phyloP scores from a whole-genome alignment of 2,888 invertebrate species.

The Ceramica pisi region DNA sequence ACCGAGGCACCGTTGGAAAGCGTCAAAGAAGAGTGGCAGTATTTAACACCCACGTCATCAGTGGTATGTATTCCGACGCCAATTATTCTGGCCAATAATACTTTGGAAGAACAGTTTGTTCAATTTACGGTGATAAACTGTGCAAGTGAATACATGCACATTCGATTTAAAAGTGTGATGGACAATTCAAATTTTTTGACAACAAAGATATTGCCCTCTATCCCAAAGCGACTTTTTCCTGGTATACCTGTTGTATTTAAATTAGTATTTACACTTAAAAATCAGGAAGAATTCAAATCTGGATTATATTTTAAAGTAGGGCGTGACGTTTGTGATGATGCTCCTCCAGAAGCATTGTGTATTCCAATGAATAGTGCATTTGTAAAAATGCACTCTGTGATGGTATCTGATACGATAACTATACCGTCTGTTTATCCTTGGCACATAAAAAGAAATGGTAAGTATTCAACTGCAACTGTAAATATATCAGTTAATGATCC shows the following conservation, averaged over 20 bases:
- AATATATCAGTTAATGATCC: slow-evolving; percentile 71
- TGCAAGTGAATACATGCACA: slow-evolving; percentile 70
- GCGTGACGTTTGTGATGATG: slow-evolving; percentile 64
- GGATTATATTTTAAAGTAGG: slow-evolving; percentile 78
- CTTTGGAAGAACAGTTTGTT: slow-evolving; percentile 71
- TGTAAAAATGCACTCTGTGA: slow-evolving; percentile 61
- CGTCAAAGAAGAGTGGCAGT: slow-evolving; percentile 65
- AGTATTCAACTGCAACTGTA: slow-evolving; percentile 73
- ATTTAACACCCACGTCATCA: slow-evolving; percentile 65
- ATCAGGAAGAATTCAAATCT: slow-evolving; percentile 70
- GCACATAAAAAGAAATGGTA: slow-evolving; percentile 74
- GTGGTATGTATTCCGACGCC: slow-evolving; percentile 72
- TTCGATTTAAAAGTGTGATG: slow-evolving; percentile 77
- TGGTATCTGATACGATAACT: slow-evolving; percentile 72
- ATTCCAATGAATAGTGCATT: slow-evolving; percentile 76
- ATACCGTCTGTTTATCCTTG: slow-evolving; percentile 80
- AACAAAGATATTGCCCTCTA: slow-evolving; percentile 73
- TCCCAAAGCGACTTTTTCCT: slow-evolving; percentile 76
- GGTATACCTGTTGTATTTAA: slow-evolving; percentile 76
- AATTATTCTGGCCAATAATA: slow-evolving; percentile 70
- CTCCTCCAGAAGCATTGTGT: slow-evolving; percentile 71
- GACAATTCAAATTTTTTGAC: slow-evolving; percentile 72
- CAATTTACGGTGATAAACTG: slow-evolving; percentile 79
- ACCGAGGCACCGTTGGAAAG: slow-evolving; percentile 37
- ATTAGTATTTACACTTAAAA: slow-evolving; percentile 74